Conservation (phyloP, 2,888 invertebrate species). For the Rhagonycha lutea region DNA sequence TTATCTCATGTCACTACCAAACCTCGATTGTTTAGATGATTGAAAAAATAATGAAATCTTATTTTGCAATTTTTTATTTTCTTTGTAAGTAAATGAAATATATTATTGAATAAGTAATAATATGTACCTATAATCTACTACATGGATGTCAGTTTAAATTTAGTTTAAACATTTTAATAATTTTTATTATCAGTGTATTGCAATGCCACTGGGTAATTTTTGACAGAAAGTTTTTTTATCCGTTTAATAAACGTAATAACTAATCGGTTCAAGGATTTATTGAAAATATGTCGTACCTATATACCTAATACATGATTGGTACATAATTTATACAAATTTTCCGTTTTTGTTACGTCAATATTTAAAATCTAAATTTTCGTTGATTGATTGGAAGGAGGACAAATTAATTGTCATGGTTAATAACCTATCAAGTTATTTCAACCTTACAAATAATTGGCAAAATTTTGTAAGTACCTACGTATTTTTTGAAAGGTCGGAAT, state of each 20-base stretch:
- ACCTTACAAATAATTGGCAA: too few relatives aligned
- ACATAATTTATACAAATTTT: background rate
- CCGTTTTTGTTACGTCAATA: background rate
- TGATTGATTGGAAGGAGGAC: background rate
- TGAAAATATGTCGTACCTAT: background rate
- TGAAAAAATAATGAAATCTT: background rate
- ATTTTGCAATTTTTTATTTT: background rate
- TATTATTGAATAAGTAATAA: too few relatives aligned
- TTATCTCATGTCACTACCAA: background rate
- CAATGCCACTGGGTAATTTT: too few relatives aligned
- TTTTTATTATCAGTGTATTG: too few relatives aligned
- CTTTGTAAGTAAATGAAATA: too few relatives aligned
- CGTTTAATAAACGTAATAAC: background rate
- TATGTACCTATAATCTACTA: too few relatives aligned
- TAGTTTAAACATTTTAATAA: too few relatives aligned
- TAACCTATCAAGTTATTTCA: too few relatives aligned
- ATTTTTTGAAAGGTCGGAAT: background rate
- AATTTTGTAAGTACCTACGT: too few relatives aligned
- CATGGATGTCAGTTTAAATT: too few relatives aligned
- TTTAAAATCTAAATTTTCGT: background rate
- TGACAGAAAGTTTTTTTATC: background rate
- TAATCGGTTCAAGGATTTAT: background rate
- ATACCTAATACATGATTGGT: background rate
- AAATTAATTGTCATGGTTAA: background rate
- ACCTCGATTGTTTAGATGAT: background rate